These are phyloP conservation scores for Carlito syrichta DNA, from an alignment of 2,113 vertebrate species.

Conservation along the genomic window DNA sequence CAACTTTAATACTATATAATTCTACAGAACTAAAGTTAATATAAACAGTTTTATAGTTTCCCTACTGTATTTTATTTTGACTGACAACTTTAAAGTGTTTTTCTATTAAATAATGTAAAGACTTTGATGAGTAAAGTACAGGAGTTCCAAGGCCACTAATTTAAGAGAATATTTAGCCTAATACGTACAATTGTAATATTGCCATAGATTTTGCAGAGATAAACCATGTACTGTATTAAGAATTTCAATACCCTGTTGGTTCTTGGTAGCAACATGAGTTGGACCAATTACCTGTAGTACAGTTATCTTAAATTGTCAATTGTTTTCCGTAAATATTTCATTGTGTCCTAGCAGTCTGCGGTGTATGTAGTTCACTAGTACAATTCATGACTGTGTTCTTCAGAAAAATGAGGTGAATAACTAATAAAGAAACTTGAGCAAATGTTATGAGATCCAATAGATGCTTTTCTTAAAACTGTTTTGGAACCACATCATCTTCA, in stretches of 20 bases:
- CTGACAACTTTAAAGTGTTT: neutral
- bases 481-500: neutral
- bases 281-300: neutral
- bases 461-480: constrained; percentile 12
- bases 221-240: neutral
- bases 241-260: neutral
- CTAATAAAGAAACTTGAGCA: neutral
- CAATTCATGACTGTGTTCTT: neutral
- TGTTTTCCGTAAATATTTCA: neutral
- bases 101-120: neutral
- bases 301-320: constrained; percentile 6
- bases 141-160: neutral
- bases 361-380: neutral
- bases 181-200: neutral
- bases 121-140: neutral
- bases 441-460: constrained; percentile 17
- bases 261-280: neutral
- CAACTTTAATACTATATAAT: neutral
- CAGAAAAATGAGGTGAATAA: neutral
- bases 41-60: neutral
- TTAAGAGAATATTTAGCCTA: neutral
- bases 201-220: neutral
- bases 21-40: neutral
- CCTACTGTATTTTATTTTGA: neutral
- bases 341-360: neutral